Conservation (phyloP, 2,113 vertebrate species). For the Nannospalax galili region DNA sequence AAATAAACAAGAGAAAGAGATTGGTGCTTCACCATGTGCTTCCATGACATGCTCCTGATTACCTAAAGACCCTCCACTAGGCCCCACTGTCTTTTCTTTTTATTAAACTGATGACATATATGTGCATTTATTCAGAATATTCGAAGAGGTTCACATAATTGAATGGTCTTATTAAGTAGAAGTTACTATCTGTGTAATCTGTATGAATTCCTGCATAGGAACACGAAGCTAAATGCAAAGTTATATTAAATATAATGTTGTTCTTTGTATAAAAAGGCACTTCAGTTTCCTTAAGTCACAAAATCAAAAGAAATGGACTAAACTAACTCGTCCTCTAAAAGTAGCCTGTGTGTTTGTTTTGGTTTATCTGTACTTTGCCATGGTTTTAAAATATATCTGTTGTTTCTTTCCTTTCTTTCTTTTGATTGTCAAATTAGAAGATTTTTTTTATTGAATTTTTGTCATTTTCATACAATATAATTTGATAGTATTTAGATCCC, state of each 20-base stretch:
- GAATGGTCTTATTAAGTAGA: no score
- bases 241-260: conserved; percentile 22
- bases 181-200: neutral
- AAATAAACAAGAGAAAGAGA: neutral
- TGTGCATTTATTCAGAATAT: no score
- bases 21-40: no score
- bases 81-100: no score
- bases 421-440: no score
- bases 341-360: conserved; percentile 42
- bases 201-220: neutral
- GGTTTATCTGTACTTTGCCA: conserved; percentile 4
- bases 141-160: no score
- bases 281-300: conserved; percentile 36
- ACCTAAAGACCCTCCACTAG: neutral
- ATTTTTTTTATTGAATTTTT: no score
- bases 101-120: no score
- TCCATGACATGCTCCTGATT: neutral
- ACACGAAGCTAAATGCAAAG: conserved; percentile 21
- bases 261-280: conserved; percentile 33
- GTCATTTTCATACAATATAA: no score
- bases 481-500: no score
- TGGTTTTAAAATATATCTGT: conserved; percentile 60
- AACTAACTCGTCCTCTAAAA: no score
- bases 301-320: conserved; percentile 23
- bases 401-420: no score